Conservation (phyloP, 2,113 vertebrate genomes). For the Jacana jacana region DNA sequence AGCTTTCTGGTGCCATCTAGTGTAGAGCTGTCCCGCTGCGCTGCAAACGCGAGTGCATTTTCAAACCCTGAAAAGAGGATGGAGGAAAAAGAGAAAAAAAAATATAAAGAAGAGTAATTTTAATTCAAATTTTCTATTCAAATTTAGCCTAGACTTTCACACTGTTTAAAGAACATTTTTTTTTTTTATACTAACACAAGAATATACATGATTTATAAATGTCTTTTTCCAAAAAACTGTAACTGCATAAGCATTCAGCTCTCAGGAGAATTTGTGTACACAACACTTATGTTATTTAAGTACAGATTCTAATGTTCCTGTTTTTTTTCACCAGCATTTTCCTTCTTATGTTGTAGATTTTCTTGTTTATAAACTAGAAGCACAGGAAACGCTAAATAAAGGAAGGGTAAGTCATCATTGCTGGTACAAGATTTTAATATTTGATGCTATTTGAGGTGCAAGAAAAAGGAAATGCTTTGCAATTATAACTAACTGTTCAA, state of each 20-base stretch:
- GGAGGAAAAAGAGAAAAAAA: neutral
- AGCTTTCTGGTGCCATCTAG: conserved; percentile 76
- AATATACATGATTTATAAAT: fast-evolving
- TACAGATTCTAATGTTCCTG: neutral
- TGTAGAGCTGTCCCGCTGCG: conserved; percentile 3
- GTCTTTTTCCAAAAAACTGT: neutral
- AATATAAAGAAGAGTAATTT: too few relatives aligned
- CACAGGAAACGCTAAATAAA: conserved; percentile 95
- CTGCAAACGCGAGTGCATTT: fast-evolving
- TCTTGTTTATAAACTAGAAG: conserved; percentile 94
- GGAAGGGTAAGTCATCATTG: conserved; percentile 86
- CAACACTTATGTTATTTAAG: neutral
- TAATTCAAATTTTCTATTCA: too few relatives aligned
- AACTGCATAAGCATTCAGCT: neutral
- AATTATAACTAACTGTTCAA: neutral
- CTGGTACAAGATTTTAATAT: neutral
- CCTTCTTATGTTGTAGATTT: conserved; percentile 81
- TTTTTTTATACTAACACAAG: neutral
- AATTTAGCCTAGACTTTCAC: neutral
- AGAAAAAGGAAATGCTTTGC: conserved; percentile 4
- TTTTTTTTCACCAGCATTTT: neutral
- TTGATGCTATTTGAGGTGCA: neutral
- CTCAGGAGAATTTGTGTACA: neutral
- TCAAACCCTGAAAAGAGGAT: neutral
- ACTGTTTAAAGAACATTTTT: neutral